A percentile compares a stretch with the other conserved stretches of the same genome.
Evolutionary conservation across 2,888 invertebrate genomes (phyloP).

Genomic region (Phaonia tiefii): DNA sequence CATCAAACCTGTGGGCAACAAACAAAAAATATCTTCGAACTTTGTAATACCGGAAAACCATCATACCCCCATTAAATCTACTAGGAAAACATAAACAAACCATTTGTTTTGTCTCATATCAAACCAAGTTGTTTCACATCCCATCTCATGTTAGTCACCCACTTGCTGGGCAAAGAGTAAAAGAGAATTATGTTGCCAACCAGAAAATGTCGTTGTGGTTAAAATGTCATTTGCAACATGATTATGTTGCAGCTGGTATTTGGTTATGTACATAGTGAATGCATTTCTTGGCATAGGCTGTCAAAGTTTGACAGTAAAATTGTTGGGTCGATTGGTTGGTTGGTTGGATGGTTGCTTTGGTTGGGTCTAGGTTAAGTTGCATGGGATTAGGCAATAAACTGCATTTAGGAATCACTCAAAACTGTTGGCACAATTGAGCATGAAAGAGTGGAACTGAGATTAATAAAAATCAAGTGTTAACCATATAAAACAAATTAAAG

Average conservation of each 20-base stretch:
- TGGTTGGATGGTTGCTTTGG: slow-evolving; percentile 27
- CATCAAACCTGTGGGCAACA: slow-evolving; percentile 1
- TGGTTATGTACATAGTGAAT: neutral
- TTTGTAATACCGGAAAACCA: too few relatives aligned
- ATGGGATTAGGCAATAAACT: slow-evolving; percentile 43
- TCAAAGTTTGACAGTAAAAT: too few relatives aligned
- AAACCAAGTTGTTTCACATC: neutral
- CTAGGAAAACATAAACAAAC: slow-evolving; percentile 3
- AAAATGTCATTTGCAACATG: slow-evolving; percentile 19
- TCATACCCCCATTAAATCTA: too few relatives aligned
- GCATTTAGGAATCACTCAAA: slow-evolving; percentile 26
- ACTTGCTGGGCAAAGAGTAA: slow-evolving; percentile 5
- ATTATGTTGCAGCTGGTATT: neutral
- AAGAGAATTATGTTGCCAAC: slow-evolving; percentile 51
- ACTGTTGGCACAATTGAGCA: too few relatives aligned
- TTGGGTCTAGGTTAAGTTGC: slow-evolving; percentile 57
- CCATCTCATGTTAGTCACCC: neutral
- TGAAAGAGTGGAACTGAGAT: too few relatives aligned
- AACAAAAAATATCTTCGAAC: too few relatives aligned
- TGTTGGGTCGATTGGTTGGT: neutral
- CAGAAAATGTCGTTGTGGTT: slow-evolving; percentile 32
- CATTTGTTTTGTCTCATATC: slow-evolving; percentile 14
- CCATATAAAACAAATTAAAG: too few relatives aligned
- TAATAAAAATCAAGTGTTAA: too few relatives aligned
- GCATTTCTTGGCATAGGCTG: slow-evolving; percentile 52